Conservation (phyloP, 2,113 vertebrate genomes). For the Cochlearius cochlearius region DNA sequence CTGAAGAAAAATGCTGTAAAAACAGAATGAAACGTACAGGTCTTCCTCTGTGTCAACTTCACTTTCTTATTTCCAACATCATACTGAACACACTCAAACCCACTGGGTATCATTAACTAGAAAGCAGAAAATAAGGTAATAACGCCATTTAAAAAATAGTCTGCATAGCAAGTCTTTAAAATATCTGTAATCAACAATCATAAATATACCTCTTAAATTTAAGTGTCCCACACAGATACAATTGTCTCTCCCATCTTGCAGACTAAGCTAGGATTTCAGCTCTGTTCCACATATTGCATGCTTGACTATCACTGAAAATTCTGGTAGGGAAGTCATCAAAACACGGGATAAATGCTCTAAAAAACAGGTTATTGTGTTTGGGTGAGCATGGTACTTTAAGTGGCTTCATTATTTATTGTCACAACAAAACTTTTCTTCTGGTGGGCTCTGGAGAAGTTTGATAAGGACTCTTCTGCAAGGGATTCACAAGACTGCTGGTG, state of each 20-base stretch:
- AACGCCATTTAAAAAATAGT: neutral
- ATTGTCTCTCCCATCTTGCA: neutral
- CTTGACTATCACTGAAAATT: neutral
- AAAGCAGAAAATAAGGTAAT: neutral
- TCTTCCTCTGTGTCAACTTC: neutral
- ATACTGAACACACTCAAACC: neutral
- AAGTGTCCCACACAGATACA: neutral
- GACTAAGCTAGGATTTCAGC: neutral
- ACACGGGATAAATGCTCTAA: neutral
- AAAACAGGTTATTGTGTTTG: neutral
- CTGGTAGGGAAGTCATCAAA: neutral
- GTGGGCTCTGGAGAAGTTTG: neutral
- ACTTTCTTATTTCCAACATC: neutral
- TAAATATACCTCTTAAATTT: neutral
- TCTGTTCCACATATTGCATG: neutral
- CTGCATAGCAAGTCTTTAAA: neutral
- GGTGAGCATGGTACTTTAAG: neutral
- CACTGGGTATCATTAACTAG: neutral
- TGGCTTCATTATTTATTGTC: neutral
- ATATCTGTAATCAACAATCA: neutral
- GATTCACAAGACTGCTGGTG: neutral
- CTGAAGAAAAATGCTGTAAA: neutral
- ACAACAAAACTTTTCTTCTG: neutral
- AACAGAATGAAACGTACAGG: neutral
- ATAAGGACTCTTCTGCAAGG: neutral